Evolutionary conservation across 1,140 invertebrate species (phyloP).

Genomic region (Brachionus asplanchnoidis): DNA sequence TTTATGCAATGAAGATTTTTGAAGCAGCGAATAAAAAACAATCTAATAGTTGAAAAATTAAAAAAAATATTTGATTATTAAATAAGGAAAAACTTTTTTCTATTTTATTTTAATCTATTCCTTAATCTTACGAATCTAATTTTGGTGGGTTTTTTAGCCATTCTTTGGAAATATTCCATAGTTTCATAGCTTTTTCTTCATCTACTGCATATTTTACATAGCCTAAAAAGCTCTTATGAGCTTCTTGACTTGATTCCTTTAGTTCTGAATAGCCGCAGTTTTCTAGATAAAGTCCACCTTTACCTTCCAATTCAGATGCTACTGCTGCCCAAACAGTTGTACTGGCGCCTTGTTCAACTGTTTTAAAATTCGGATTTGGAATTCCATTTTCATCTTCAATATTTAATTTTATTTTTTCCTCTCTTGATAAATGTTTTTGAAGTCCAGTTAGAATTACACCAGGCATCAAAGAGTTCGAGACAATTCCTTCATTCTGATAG

Average conservation of each 20-base stretch:
- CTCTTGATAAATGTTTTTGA: neutral
- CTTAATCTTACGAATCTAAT: neutral
- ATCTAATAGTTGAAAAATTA: neutral
- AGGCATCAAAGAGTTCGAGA: conserved; percentile 8
- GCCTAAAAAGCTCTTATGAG: neutral
- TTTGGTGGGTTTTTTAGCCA: neutral
- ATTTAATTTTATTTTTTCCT: neutral
- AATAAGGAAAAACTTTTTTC: neutral
- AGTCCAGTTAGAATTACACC: neutral
- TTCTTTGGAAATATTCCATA: neutral
- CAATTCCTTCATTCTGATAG: neutral
- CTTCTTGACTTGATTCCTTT: neutral
- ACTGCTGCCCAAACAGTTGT: conserved; percentile 72
- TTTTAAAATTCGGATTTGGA: conserved; percentile 27
- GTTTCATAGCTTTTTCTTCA: conserved; percentile 10
- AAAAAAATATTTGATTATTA: neutral
- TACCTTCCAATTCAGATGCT: conserved; percentile 62
- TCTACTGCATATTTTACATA: conserved; percentile 5
- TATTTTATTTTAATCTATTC: neutral
- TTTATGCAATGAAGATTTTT: no score
- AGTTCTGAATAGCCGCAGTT: neutral
- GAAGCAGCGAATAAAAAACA: no score
- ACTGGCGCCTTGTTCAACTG: conserved; percentile 65
- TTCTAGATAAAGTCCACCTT: conserved; percentile 24
- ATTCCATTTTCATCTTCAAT: neutral